Conservation (phyloP, 2,888 invertebrate species). For the Tryphoninae sp. region DNA sequence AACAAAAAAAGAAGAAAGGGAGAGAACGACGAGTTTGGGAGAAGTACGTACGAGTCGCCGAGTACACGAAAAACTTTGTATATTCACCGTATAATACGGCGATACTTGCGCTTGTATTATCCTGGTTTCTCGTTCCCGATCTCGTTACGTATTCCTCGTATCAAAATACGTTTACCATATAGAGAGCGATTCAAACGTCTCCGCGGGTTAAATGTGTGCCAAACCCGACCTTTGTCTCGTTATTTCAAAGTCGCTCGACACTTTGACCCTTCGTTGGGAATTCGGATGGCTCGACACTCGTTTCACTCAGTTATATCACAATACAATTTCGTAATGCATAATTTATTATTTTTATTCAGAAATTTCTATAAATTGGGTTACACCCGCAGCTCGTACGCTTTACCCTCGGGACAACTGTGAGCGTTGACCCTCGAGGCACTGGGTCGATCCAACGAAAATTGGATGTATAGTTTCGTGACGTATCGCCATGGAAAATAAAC, state of each 20-base stretch:
- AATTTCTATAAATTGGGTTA: neutral
- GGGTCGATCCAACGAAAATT: conserved; percentile 55
- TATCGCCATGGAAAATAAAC: conserved; percentile 65
- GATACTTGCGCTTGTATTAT: conserved; percentile 24
- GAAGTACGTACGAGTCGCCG: neutral
- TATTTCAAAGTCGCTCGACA: neutral
- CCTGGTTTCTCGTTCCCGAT: conserved; percentile 17
- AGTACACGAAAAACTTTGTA: conserved; percentile 40
- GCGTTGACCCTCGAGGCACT: conserved; percentile 11
- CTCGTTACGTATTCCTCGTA: conserved; percentile 12
- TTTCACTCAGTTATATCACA: neutral
- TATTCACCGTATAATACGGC: conserved; percentile 13
- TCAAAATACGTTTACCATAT: conserved; percentile 1
- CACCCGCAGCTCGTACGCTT: neutral
- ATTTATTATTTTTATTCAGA: neutral
- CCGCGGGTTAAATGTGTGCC: neutral
- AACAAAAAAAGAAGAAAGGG: neutral
- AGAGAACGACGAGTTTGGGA: neutral
- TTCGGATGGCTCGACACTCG: neutral
- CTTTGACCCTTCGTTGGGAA: neutral
- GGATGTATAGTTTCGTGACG: conserved; percentile 64
- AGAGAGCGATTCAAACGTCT: neutral
- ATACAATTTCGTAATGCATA: neutral
- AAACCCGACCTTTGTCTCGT: neutral
- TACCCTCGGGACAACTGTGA: conserved; percentile 16